These are phyloP conservation scores for Macrotis lagotis DNA, from an alignment of 2,113 vertebrate genomes.

Conservation along the genomic window DNA sequence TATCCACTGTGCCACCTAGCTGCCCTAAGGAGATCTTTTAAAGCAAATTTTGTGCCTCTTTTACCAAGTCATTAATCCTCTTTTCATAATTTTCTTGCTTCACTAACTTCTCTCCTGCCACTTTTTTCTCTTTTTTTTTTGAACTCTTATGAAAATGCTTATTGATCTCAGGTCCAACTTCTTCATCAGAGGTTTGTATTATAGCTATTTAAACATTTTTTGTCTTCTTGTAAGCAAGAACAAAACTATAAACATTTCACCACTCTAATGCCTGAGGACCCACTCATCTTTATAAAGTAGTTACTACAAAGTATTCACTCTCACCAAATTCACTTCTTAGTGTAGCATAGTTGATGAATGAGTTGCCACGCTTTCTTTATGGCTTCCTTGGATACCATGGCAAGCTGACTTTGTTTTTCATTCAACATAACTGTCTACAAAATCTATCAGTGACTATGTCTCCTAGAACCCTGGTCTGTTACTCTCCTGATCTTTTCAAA, in stretches of 20 bases:
- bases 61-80: not conserved
- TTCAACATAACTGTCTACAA: not conserved
- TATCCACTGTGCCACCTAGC: too few species aligned
- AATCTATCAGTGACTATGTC: not conserved
- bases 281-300: not conserved
- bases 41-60: too few species aligned
- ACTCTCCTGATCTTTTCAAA: not conserved
- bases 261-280: not conserved
- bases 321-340: not conserved
- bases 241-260: not conserved
- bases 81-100: not conserved
- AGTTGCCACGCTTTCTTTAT: not conserved
- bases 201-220: not conserved
- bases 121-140: not conserved
- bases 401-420: not conserved
- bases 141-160: not conserved
- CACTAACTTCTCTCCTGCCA: not conserved
- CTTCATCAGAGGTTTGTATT: not conserved
- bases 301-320: not conserved
- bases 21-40: too few species aligned
- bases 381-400: not conserved
- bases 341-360: not conserved
- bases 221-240: not conserved
- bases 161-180: not conserved
- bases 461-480: not conserved